A percentile compares a stretch with the other conserved stretches of the same genome.
Conservation (phyloP, 2,113 vertebrate genomes). For the Pristiophorus japonicus region DNA sequence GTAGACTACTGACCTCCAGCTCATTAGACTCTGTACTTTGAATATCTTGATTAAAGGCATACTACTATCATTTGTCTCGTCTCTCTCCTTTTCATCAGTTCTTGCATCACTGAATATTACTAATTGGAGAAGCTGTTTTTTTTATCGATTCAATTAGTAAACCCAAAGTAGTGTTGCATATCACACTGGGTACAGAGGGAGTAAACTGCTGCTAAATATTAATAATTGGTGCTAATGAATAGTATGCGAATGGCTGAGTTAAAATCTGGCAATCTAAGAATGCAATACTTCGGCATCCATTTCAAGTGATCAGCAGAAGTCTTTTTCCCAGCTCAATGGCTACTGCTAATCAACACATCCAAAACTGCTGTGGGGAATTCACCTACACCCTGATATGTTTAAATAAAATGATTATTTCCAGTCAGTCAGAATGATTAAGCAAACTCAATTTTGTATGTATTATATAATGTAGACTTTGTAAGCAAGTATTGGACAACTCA, state of each 20-base stretch:
- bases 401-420: neutral
- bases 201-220: neutral
- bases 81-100: neutral
- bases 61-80: neutral
- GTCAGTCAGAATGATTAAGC: neutral
- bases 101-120: neutral
- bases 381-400: no score
- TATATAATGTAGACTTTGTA: neutral
- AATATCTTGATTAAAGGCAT: neutral
- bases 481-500: neutral
- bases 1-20: neutral
- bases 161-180: neutral
- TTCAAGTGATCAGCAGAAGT: neutral
- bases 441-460: neutral
- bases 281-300: neutral
- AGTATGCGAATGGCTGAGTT: neutral
- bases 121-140: neutral
- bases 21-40: neutral
- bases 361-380: neutral
- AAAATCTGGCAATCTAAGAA: neutral
- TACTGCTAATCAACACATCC: neutral
- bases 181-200: neutral
- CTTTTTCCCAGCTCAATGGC: neutral
- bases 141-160: neutral
- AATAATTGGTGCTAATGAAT: neutral